Evolutionary conservation across 2,113 vertebrate genomes (phyloP), one percentile per base, ranked within the genome.

Genomic region (Riparia riparia): DNA sequence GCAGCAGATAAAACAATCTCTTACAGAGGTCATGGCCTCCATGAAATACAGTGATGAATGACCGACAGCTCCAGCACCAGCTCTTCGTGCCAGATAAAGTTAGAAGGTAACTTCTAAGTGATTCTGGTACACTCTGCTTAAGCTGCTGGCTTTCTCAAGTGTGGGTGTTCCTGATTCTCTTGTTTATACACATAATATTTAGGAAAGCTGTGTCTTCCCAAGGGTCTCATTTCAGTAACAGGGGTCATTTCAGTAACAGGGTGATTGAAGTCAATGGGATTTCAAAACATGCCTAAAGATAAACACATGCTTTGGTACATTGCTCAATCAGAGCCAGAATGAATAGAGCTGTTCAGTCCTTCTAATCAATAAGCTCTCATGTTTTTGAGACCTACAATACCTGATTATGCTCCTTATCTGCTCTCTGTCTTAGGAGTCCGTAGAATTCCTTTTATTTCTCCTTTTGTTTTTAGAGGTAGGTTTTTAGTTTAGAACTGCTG

Each of bases 141-240:
- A 91, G 65, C 72, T 86, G 56, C 54, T 72, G 82, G 61, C 56
- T 90, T 81, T 86, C 47, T 68, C 47, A 56, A 76, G 28, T 88
- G 80, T 94, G 95, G 92, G 86, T 96, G 82, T 96, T 96, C 90
- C 77, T 60, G 69, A 89, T 86, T 86, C 77, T 94, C 77, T 93
- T 95, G 90, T 96, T 96, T 96, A 96, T 89, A 95, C 45, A 93
- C 77, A 91, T 84, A 95, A 96, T 94, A 92, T 94, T 93, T 96
- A 96, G 92, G 88, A 93, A 97, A 96, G 90, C 92, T 94, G 88
- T 85, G 63, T 71, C 88, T 90, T 97, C 93, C 90, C 96, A 69
- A 94, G 90, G 69, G 95, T 81, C 77, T 42, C 76, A 90, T 96
- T 95, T 90, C 72, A 95, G 90, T 90, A 96, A 92, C 80, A 91